Percentiles rank a stretch among this genome's conserved stretches.
phyloP scores from a whole-genome alignment of 30 jellyfish, hydroid and myxozoan genomes.

The Catostylus mosaicus region DNA sequence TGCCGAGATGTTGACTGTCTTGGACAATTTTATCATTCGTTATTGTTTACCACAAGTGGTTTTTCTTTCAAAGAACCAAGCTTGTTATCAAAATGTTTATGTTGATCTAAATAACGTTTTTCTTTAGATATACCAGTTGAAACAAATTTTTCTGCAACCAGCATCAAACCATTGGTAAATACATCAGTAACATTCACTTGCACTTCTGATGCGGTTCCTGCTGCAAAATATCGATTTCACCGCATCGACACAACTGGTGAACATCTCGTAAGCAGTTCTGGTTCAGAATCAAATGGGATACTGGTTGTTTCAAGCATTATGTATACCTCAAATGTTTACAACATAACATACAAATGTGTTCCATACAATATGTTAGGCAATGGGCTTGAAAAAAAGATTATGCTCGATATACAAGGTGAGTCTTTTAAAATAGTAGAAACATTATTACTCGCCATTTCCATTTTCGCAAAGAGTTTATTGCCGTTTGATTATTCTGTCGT shows the following conservation, averaged over 20 bases:
- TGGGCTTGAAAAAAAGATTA: conserved; percentile 22
- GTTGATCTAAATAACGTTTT: too few relatives aligned
- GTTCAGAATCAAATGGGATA: conserved; percentile 17
- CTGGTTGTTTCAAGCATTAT: conserved; percentile 24
- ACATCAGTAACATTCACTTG: conserved; percentile 32
- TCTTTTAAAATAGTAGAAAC: background rate
- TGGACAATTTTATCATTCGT: too few relatives aligned
- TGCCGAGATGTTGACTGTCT: too few relatives aligned
- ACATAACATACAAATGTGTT: conserved; percentile 59
- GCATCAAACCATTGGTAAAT: conserved; percentile 13
- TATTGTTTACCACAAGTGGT: too few relatives aligned
- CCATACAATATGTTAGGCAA: conserved; percentile 60
- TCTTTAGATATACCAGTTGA: conserved; percentile 39
- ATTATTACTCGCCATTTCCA: background rate
- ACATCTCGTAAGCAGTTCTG: background rate
- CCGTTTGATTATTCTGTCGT: too few relatives aligned
- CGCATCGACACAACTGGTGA: conserved; percentile 12
- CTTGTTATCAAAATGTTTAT: too few relatives aligned
- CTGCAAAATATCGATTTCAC: conserved; percentile 28
- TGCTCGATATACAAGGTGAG: conserved; percentile 62
- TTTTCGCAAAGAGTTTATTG: background rate
- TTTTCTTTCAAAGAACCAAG: too few relatives aligned
- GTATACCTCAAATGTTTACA: background rate
- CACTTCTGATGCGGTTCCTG: conserved; percentile 24
- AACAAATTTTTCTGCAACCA: conserved; percentile 10